Base-by-base conservation (phyloP, 2,113 vertebrate species). In the Camelus dromedarius region DNA sequence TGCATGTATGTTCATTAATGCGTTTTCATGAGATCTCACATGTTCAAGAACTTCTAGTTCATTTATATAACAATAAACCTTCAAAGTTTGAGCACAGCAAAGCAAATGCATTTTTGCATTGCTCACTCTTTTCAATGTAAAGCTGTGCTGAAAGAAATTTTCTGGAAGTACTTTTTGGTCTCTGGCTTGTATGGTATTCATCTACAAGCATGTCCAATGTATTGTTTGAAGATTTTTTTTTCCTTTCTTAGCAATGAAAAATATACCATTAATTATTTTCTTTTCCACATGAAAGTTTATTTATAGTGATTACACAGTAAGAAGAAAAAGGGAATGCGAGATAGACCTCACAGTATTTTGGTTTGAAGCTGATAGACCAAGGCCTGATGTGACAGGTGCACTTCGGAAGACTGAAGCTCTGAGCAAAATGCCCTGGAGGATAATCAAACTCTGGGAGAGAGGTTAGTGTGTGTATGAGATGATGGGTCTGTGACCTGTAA, bases 401-500 rank as follows among this genome's bases (percentile, higher is more conserved):
- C 66, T 93, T 67, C 76, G 83, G 69, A 97, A 95, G 92, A 97
- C 91, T 89, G 85, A 92, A 89, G 84, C 88, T 81, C 62, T 97
- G 95, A 93, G 93, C 84, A 94, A 89, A 91, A 96, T 96, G 76
- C 93, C 85, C 88, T 58, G 14, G 95, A 96, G 92, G 62, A 92
- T 97, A 89, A 91, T 96, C 95, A 97, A 96, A 85, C 93, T 89
- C 62, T 18, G 46, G 62, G 69, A 93, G 73, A 93, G 42, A 97
- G 79, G 91, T 80, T 8, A 70, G 42, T 54, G 48, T 81, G 30
- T 88, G 35, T 35, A 35, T 35, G 35, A 76, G 82, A 96, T 95
- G 97, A 96, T 81, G 89, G 46, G 93, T 83, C 86, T 79, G 76
- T 97, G 92, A 96, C 96, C 91, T 95, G 52, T 69, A 96, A 89